Base-by-base conservation (phyloP, 2,113 vertebrate genomes). In the Rhineura floridana region DNA sequence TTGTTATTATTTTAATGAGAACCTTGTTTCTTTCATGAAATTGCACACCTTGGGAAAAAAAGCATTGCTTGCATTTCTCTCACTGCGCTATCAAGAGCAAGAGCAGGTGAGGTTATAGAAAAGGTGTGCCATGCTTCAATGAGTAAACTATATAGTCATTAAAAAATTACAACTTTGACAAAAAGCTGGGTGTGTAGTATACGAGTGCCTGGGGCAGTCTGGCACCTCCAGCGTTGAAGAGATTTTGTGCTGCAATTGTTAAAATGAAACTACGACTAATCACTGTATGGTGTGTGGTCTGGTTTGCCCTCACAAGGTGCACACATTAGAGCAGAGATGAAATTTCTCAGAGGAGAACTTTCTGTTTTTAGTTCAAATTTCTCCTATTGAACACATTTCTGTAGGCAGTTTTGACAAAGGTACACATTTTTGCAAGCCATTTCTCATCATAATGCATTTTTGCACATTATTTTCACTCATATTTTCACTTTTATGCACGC, bases 241-340 rank as follows among this genome's bases (percentile, higher is more conserved):
- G 76, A 87, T 63, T 90, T 87, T 91, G 65, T 88, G 39, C 85
- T 90, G 9, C 48, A 79, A 77, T 83, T 87, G 91, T 91, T 75
- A 80, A 46, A 21, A 80, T 67, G 44, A 90, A 95, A 89, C 91
- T 76, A 92, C 90, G 86, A 91, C 89, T 94, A 88, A 94, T 92
- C 85, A 52, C 84, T 42, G 76, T 85, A 59, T 17, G 83, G 4
- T 80, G 70, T 25, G 75, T 69, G 63, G 92, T 88, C 82, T 76
- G 80, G 76, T 86, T 93, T 83, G 36, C 59, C 50, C 75, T 93
- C 92, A 90, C 82, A 90, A 88, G 62, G 79, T n/a, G 72, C n/a
- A 70, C 28, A 30, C 23, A 6, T 46, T 19, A 67, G 62, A 86
- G 23, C 44, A 2, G 30, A 48, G 69, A 7, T 19, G 33, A 85